Evolutionary conservation across 2,888 invertebrate genomes (phyloP).

Genomic region (Drepana falcataria): DNA sequence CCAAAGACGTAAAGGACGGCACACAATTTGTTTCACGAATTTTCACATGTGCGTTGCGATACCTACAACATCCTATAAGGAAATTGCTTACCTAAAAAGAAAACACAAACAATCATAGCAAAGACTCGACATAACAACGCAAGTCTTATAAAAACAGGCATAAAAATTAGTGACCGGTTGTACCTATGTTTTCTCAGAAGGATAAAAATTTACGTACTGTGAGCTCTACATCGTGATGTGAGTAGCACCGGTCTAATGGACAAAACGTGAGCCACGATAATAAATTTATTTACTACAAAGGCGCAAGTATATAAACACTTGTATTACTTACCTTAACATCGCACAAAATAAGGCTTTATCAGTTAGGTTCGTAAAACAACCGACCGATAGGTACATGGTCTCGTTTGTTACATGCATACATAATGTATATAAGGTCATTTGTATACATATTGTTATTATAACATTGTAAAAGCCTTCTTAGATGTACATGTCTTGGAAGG

Average conservation of each 20-base stretch:
- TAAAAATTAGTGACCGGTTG: neutral
- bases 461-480: no score
- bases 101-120: neutral
- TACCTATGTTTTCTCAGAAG: neutral
- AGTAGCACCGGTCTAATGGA: constrained; percentile 4
- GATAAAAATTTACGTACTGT: neutral
- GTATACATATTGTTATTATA: no score
- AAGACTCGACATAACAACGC: neutral
- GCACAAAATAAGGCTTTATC: neutral
- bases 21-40: no score
- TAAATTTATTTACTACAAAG: constrained; percentile 4
- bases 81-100: no score
- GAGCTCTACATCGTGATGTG: constrained; percentile 9
- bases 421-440: no score
- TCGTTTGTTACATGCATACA: no score
- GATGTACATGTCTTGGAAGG: no score
- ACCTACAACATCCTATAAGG: no score
- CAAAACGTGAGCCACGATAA: constrained; percentile 16
- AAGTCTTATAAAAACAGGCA: neutral
- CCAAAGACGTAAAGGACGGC: no score
- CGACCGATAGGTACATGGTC: no score
- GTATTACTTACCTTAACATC: neutral
- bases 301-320: neutral
- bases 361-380: no score
- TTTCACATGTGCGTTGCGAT: no score